Base-by-base conservation (phyloP, 2,888 invertebrate species). In the Philonicus albiceps region DNA sequence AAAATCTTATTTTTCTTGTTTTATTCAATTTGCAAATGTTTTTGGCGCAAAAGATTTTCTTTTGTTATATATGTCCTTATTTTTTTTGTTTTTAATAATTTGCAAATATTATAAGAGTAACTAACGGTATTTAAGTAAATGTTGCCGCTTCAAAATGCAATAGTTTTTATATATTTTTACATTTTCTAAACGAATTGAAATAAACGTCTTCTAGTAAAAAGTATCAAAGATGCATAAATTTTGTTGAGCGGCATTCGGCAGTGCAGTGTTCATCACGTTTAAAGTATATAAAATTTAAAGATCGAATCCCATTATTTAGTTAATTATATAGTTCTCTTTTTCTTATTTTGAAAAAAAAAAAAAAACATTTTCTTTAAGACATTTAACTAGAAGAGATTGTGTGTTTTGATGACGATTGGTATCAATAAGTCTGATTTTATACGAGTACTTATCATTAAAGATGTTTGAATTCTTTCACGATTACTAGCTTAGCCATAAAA, bases 201-300 rank as follows among this genome's bases (percentile, higher is more conserved):
- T 16, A 31, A 37, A 30, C 11, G 8, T 64, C 64, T 80, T 30
- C 53, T 64, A 43, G 64, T 84, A 73, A 6, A n/a, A 84, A 40
- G 19, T 73, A 84, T 40, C n/a, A 84, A 84, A 84, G 72, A 73
- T 73, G 73, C 84, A 27, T 73, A 84, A 73, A 43, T 37, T 16
- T 27, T 84, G 37, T 84, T 84, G 84, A 84, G 84, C 84, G 84
- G 84, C 84, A 43, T 84, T 84, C 84, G 84, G 84, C 84, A 84
- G 84, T 84, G 84, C 84, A 84, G 19, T 84, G 72, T 73, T 84
- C 43, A 30, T 84, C 22, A 43, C 64, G n/a, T 84, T n/a, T 80
- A 81, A 81, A 30, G 53, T 81, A 55, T 78, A 30, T 81, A 55
- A 64, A 81, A 81, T 55, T 3, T 81, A 55, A 81, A 81, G 34